Evolutionary conservation across 1,140 invertebrate species (phyloP).

Genomic region (Pectinophora gossypiella): DNA sequence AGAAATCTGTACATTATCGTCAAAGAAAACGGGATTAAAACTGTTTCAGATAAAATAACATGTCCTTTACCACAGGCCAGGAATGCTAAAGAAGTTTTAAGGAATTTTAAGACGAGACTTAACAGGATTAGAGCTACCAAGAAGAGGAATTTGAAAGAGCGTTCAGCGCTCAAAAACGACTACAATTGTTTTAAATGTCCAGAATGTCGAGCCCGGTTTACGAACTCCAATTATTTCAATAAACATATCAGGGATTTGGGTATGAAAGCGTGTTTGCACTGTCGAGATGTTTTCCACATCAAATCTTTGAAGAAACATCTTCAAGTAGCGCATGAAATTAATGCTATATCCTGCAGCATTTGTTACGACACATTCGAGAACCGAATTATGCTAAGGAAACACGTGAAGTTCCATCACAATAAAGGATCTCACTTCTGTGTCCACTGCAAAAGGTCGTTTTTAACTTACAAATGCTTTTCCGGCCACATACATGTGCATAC

Average conservation of each 20-base stretch:
- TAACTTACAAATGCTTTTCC: neutral
- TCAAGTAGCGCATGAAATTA: conserved; percentile 6
- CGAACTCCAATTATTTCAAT: too few species aligned
- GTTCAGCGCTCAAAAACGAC: too few species aligned
- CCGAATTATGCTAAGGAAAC: conserved; percentile 1
- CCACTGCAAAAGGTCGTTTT: conserved; percentile 16
- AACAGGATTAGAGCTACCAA: neutral
- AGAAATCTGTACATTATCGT: conserved; percentile 17
- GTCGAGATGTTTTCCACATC: conserved; percentile 16
- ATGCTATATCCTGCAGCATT: conserved; percentile 12
- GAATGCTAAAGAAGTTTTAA: neutral
- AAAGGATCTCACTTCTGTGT: conserved; percentile 10
- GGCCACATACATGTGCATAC: conserved; percentile 19
- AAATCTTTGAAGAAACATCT: conserved; percentile 13
- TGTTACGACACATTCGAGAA: conserved; percentile 19
- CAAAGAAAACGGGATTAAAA: conserved; percentile 3
- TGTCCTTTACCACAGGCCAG: neutral
- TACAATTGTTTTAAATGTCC: too few species aligned
- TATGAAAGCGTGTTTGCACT: conserved; percentile 19
- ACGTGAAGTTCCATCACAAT: conserved; percentile 14
- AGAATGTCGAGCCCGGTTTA: too few species aligned
- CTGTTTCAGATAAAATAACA: conserved; percentile 1
- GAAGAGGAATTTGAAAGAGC: too few species aligned
- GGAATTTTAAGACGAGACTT: conserved; percentile 1
- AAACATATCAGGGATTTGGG: conserved; percentile 20